phyloP scores from a whole-genome alignment of 2,113 vertebrate genomes.

The Galeopterus variegatus region DNA sequence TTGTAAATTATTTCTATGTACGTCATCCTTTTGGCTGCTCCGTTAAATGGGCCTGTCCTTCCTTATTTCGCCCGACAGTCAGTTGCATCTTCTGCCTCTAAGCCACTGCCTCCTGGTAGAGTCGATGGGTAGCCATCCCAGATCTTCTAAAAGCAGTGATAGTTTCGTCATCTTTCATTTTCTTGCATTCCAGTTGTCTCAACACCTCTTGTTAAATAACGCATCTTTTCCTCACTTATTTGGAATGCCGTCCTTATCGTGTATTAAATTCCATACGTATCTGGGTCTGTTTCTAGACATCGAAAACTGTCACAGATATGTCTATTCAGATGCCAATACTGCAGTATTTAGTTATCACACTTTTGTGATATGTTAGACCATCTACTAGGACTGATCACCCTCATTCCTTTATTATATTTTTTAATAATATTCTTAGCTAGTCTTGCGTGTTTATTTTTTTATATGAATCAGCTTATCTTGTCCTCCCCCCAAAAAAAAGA shows the following conservation, averaged over 20 bases:
- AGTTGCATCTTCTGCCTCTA: not conserved
- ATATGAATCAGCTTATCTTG: not conserved
- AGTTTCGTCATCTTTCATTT: not conserved
- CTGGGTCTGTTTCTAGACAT: not conserved
- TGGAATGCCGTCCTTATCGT: not conserved
- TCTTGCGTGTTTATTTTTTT: not conserved
- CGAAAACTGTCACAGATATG: not conserved
- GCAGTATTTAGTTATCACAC: fast-evolving
- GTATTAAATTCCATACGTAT: not conserved
- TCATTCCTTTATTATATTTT: not conserved
- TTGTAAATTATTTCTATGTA: not conserved
- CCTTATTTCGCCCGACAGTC: not conserved
- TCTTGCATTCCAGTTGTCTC: not conserved
- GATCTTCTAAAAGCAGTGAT: not conserved
- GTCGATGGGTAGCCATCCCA: not conserved
- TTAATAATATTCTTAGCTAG: not conserved
- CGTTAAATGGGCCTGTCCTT: too few species aligned
- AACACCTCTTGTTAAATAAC: not conserved
- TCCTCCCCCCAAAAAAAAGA: not conserved
- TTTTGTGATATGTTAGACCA: not conserved
- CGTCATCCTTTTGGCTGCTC: too few species aligned
- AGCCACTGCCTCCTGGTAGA: too few species aligned
- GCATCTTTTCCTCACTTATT: not conserved
- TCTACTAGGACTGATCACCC: not conserved
- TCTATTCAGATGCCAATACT: not conserved